Base-by-base conservation (phyloP, 2,888 invertebrate genomes). In the Agrochola lota region DNA sequence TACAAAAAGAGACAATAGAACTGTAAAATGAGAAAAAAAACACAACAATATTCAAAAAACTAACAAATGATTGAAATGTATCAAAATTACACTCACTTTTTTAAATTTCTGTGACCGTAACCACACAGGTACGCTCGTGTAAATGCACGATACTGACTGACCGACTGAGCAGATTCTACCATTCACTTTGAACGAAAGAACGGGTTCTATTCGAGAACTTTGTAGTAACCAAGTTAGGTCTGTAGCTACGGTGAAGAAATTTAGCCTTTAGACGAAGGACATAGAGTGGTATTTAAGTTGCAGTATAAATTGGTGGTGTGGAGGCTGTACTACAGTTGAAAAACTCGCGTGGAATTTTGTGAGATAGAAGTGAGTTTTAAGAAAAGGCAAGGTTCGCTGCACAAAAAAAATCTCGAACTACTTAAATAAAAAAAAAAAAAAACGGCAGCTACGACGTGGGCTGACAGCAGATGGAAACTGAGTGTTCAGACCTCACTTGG, bases 61-160 rank as follows among this genome's bases (percentile, higher is more conserved):
- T 12, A 68, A 23, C 40, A 67, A 74, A 70, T 43, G 0, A 60
- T 66, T 75, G 67, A 59, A 82, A 77, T 63, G 75, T 69, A 80
- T 78, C 57, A 70, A 74, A 81, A 68, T 69, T 77, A 72, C 86
- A 90, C 90, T 90, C 87, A 89, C 89, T 86, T 88, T 87, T 81
- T 78, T 67, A 30, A 80, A 88, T 88, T 80, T 89, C 89, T 86
- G 89, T 89, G 86, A 82, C 87, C 77, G 82, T 71, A 83, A 82
- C 76, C 87, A 83, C 89, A 85, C 89, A 83, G 81, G 83, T 77
- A 76, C 88, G 84, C 82, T 85, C 81, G 83, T 72, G 85, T 81
- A 80, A 72, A 78, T 81, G 81, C 87, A 88, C 90, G 80, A 74
- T 66, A 86, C 87, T 88, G 87, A 87, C 86, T 86, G 87, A 85